Conservation (phyloP, 2,113 vertebrate species). For the Pelusios castaneus region DNA sequence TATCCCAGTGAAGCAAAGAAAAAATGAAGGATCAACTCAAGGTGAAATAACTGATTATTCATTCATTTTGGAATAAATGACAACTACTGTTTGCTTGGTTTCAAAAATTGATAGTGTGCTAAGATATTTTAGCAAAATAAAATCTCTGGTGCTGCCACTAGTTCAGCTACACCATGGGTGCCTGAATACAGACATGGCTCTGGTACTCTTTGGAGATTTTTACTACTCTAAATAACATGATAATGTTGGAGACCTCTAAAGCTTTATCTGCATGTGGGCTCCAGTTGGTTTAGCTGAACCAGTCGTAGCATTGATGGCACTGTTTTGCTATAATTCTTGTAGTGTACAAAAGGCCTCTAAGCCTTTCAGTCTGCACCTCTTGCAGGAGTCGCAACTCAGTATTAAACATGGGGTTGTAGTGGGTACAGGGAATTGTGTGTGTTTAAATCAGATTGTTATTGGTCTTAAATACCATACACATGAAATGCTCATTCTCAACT, state of each 20-base stretch:
- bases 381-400: neutral
- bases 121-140: conserved; percentile 14
- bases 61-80: neutral
- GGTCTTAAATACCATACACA: neutral
- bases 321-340: neutral
- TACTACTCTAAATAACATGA: neutral
- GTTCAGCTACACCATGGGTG: neutral
- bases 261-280: neutral
- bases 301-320: neutral
- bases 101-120: neutral
- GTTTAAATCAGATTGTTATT: neutral
- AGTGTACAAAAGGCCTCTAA: neutral
- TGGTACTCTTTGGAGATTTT: neutral
- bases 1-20: conserved; percentile 66
- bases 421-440: neutral
- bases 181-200: neutral
- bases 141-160: neutral
- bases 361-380: neutral
- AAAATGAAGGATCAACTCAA: conserved; percentile 49
- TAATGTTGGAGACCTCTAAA: neutral
- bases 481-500: neutral
- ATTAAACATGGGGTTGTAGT: neutral
- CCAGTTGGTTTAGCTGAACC: neutral
- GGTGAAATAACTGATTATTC: conserved; percentile 67
- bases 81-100: neutral